These are phyloP conservation scores for Luidia sarsii DNA, from an alignment of 53 echinoderm and acorn worm genomes.

Conservation along the genomic window DNA sequence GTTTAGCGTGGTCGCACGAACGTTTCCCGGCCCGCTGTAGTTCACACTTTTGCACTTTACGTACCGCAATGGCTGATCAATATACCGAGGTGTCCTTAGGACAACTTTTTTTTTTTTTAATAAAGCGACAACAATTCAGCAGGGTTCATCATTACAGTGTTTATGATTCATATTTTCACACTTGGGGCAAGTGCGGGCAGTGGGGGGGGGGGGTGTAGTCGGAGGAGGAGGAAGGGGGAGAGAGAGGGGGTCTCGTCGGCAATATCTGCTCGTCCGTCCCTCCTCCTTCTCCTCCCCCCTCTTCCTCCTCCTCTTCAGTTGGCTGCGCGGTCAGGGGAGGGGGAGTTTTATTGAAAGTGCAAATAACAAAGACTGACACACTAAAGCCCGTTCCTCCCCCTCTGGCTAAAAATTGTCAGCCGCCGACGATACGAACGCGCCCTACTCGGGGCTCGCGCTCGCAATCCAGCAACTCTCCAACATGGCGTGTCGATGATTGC, in stretches of 20 bases:
- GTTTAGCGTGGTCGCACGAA: background rate
- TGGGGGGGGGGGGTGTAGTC: background rate
- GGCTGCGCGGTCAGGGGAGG: background rate
- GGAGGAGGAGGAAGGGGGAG: too few relatives aligned
- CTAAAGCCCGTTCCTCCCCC: too few relatives aligned
- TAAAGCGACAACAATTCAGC: slow-evolving; percentile 40
- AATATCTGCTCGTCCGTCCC: slow-evolving; percentile 30
- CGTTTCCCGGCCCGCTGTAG: too few relatives aligned
- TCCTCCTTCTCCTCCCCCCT: too few relatives aligned
- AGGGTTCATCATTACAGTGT: slow-evolving; percentile 46
- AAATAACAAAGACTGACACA: slow-evolving; percentile 28
- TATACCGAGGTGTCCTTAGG: slow-evolving; percentile 9
- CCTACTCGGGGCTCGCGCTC: too few relatives aligned
- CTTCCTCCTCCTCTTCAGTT: background rate
- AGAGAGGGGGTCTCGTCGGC: too few relatives aligned
- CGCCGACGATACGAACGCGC: too few relatives aligned
- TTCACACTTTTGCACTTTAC: slow-evolving; percentile 1
- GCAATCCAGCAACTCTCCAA: too few relatives aligned
- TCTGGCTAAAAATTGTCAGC: too few relatives aligned
- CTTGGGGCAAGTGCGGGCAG: slow-evolving; percentile 39
- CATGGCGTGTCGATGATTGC: too few relatives aligned
- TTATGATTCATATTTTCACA: slow-evolving; percentile 60
- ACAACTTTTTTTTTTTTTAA: slow-evolving; percentile 41
- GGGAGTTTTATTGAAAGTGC: slow-evolving; percentile 30
- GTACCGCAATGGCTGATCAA: slow-evolving; percentile 4